Evolutionary conservation across 2,888 invertebrate species (phyloP).

Genomic region (Ormyrus thymus): DNA sequence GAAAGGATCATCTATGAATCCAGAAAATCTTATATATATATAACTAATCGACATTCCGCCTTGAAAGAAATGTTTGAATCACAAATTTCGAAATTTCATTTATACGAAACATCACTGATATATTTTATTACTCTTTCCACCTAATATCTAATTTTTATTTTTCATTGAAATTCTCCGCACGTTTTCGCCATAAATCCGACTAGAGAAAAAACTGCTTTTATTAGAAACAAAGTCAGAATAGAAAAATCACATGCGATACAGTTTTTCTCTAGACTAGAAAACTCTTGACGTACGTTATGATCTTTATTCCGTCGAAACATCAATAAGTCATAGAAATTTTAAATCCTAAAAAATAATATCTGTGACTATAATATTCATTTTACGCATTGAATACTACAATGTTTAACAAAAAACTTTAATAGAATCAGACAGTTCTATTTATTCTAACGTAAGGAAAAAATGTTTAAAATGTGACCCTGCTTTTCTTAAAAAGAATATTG

Average conservation of each 20-base stretch:
- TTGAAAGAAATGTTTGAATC: conserved; percentile 1
- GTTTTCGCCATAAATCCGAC: conserved; percentile 4
- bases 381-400: too few species aligned
- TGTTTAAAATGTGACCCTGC: too few species aligned
- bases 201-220: conserved; percentile 2
- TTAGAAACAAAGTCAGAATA: conserved; percentile 26
- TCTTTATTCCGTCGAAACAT: too few species aligned
- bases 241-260: conserved; percentile 28
- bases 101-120: conserved; percentile 20
- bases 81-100: conserved; percentile 10
- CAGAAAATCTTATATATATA: background rate
- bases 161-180: background rate
- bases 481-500: too few species aligned
- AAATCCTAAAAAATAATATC: background rate
- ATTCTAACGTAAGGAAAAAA: too few species aligned
- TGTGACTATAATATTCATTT: too few species aligned
- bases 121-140: conserved; percentile 3
- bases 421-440: too few species aligned
- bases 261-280: conserved; percentile 29
- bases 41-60: background rate
- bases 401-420: too few species aligned
- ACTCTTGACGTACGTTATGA: too few species aligned
- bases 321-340: background rate
- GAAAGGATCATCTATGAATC: background rate
- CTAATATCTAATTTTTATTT: conserved; percentile 23